These are phyloP conservation scores for Pyrochroa serraticornis DNA, from an alignment of 2,888 invertebrate species.

Conservation along the genomic window DNA sequence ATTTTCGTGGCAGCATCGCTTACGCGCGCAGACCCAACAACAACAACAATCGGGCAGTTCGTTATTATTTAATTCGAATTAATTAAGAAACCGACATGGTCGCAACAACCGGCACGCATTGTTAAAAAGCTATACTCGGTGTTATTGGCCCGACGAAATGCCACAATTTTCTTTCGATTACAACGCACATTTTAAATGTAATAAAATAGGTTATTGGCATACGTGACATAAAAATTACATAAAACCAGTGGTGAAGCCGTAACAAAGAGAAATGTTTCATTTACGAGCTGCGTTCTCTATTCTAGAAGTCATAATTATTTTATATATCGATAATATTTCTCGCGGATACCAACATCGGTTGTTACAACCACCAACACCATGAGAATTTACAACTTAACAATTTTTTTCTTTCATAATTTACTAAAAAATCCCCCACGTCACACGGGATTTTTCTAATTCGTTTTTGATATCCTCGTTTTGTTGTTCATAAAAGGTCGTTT, in stretches of 20 bases:
- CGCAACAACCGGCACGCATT: too few species aligned
- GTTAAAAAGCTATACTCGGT: too few species aligned
- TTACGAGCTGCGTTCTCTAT: conserved; percentile 38
- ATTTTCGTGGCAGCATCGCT: conserved; percentile 23
- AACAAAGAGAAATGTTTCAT: conserved; percentile 37
- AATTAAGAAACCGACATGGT: too few species aligned
- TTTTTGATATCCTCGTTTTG: neutral
- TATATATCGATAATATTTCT: conserved; percentile 29
- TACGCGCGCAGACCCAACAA: conserved; percentile 2
- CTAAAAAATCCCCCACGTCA: too few species aligned
- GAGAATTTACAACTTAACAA: neutral
- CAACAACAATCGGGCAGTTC: too few species aligned
- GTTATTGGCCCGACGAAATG: neutral
- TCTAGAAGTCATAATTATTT: conserved; percentile 35
- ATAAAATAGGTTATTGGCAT: conserved; percentile 34
- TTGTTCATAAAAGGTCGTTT: neutral
- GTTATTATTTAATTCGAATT: too few species aligned
- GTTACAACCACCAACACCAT: neutral
- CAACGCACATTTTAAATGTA: conserved; percentile 28
- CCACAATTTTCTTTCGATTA: conserved; percentile 10
- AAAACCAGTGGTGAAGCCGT: conserved; percentile 35
- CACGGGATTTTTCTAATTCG: neutral
- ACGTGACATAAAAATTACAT: conserved; percentile 40
- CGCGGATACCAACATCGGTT: conserved; percentile 2
- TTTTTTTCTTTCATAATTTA: neutral